Evolutionary conservation across 2,888 invertebrate genomes (phyloP), one percentile per base, ranked within the genome.

Genomic region (Mimas tiliae): DNA sequence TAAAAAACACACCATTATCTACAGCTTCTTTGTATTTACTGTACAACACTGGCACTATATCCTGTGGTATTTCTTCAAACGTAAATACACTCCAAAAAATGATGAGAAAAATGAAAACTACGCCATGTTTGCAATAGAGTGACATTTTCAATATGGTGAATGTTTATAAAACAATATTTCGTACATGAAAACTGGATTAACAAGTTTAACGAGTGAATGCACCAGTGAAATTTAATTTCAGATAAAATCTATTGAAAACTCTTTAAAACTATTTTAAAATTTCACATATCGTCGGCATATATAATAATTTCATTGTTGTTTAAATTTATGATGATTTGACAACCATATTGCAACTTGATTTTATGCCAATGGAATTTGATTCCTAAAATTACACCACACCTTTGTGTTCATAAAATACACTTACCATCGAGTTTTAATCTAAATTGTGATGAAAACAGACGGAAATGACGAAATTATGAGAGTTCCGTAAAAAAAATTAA

Each of bases 161-260:
- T 65, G 12, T 63, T 51, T 48, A 65, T 58, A 34, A 47, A 19
- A 48, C n/a, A 19, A 16, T 65, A 50, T 58, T 66, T 62, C 65
- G 19, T 58, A 68, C 67, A 68, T 62, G 69, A n/a, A 42, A 69
- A 70, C 66, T 69, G 67, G 67, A 73, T 79, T 76, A 71, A 67
- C 68, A 64, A 66, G 42, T 70, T 71, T 69, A 42, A 68, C 74
- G 73, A 48, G n/a, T 85, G 82, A 85, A 81, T 67, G 87, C 85
- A 74, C 73, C 70, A 66, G 12, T 82, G 81, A 70, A 81, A 80
- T 81, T 81, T 83, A 85, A 86, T 88, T 80, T 69, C 62, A 27
- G 70, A 74, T 75, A 70, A 75, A 68, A 70, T 47, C 58, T 63
- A 55, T 53, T 53, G n/a, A 63, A 38, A 50, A 16, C 16, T 19